Conservation (phyloP, 2,888 invertebrate species). For the Steinernema hermaphroditum region DNA sequence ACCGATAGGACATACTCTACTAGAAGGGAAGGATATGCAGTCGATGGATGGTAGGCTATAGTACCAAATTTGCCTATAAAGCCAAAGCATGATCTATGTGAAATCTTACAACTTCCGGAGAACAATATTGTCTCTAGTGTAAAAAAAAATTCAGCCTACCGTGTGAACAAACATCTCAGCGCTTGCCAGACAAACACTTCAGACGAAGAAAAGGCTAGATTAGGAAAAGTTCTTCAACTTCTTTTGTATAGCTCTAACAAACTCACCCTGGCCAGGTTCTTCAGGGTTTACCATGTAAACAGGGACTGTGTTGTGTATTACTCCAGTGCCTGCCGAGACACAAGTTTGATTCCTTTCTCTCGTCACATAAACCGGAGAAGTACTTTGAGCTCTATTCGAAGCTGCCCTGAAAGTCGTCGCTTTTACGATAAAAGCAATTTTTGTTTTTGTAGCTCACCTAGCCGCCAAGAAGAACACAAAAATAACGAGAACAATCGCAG, state of each 20-base stretch:
- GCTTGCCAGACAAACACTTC: not conserved
- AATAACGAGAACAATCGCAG: not conserved
- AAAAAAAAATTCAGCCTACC: too few species aligned
- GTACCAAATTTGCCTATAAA: too few species aligned
- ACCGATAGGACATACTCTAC: too few species aligned
- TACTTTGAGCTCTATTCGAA: not conserved
- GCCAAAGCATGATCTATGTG: too few species aligned
- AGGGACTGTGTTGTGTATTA: not conserved
- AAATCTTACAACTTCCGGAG: too few species aligned
- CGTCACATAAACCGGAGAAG: not conserved
- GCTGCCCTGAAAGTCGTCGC: not conserved
- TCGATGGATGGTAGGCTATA: too few species aligned
- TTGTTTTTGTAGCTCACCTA: not conserved
- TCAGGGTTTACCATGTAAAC: not conserved
- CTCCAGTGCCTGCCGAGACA: not conserved
- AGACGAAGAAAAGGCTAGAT: too few species aligned
- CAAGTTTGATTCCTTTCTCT: not conserved
- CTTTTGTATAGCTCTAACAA: too few species aligned
- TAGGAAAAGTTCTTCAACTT: too few species aligned
- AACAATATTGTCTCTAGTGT: too few species aligned
- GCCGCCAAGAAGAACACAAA: slow-evolving; percentile 4
- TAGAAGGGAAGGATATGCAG: too few species aligned
- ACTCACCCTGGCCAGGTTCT: slow-evolving; percentile 2
- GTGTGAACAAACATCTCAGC: not conserved
- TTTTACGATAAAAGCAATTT: not conserved